phyloP scores from a whole-genome alignment of 2,888 invertebrate genomes.

The Cephus sareptanus region DNA sequence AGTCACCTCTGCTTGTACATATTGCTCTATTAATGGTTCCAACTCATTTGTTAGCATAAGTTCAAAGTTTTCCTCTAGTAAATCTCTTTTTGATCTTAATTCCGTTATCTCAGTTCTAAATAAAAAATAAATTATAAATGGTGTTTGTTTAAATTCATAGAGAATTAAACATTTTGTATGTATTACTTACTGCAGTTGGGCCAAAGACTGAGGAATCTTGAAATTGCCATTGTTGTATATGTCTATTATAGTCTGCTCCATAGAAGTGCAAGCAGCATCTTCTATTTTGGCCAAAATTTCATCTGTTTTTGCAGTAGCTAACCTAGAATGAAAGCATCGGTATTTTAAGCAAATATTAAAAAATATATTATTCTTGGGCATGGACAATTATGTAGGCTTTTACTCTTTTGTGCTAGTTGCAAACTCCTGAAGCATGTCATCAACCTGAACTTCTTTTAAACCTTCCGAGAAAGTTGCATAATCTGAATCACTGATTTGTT shows the following conservation, averaged over 20 bases:
- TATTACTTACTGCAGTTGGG: constrained; percentile 39
- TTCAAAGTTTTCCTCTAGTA: constrained; percentile 49
- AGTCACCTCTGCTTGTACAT: constrained; percentile 42
- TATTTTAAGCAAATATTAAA: neutral
- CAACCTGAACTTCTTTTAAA: constrained; percentile 31
- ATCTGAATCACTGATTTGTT: constrained; percentile 34
- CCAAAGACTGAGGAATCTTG: constrained; percentile 38
- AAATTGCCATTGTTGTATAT: constrained; percentile 39
- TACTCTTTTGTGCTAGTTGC: constrained; percentile 13
- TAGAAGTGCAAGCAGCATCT: constrained; percentile 30
- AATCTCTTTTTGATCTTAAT: constrained; percentile 46
- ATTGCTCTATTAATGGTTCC: constrained; percentile 40
- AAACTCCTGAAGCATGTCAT: constrained; percentile 18
- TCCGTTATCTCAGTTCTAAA: constrained; percentile 49
- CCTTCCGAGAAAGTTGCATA: constrained; percentile 35
- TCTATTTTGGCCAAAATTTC: constrained; percentile 41
- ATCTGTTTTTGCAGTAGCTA: constrained; percentile 37
- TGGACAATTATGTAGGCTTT: neutral
- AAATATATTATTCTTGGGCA: constrained; percentile 1
- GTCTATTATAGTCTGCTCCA: constrained; percentile 32
- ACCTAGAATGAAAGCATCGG: constrained; percentile 27
- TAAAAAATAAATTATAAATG: neutral
- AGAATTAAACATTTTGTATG: neutral
- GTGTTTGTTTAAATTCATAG: neutral
- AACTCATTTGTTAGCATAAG: constrained; percentile 46